Conservation (phyloP, 2,113 vertebrate genomes). For the Calidris pygmaea region DNA sequence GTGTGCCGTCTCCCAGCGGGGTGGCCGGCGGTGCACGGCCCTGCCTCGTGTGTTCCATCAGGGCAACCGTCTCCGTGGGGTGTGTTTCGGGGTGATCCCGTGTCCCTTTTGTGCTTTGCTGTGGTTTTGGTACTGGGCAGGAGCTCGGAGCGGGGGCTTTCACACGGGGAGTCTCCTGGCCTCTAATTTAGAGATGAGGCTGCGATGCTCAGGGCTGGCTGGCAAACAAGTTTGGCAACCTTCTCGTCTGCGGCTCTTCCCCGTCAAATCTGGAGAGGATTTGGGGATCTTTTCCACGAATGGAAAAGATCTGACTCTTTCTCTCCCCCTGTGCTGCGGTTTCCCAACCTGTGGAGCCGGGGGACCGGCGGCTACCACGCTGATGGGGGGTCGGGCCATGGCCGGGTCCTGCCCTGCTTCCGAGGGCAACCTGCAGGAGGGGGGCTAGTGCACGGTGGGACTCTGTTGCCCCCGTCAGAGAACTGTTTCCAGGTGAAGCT, state of each 20-base stretch:
- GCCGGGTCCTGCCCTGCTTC: not conserved
- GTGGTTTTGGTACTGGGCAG: not conserved
- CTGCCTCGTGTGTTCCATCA: not conserved
- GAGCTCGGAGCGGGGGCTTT: not conserved
- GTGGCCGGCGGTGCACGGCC: not conserved
- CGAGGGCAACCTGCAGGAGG: not conserved
- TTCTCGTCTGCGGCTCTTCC: not conserved
- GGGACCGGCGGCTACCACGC: fast-evolving
- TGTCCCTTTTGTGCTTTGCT: fast-evolving
- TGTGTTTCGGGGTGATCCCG: not conserved
- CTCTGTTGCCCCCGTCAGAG: fast-evolving
- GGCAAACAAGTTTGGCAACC: not conserved
- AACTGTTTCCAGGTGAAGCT: no score
- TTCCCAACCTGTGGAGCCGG: not conserved
- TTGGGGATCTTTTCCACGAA: not conserved
- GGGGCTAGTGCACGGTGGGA: fast-evolving
- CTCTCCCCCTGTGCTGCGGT: fast-evolving
- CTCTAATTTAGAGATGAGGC: not conserved
- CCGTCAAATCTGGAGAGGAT: not conserved
- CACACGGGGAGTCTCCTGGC: not conserved
- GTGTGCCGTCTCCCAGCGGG: fast-evolving
- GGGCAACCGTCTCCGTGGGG: not conserved
- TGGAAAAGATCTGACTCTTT: not conserved
- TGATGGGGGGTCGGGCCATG: fast-evolving
- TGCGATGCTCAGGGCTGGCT: not conserved